Conservation (phyloP, 2,797 vertebrate species). For the Girardinus metallicus region DNA sequence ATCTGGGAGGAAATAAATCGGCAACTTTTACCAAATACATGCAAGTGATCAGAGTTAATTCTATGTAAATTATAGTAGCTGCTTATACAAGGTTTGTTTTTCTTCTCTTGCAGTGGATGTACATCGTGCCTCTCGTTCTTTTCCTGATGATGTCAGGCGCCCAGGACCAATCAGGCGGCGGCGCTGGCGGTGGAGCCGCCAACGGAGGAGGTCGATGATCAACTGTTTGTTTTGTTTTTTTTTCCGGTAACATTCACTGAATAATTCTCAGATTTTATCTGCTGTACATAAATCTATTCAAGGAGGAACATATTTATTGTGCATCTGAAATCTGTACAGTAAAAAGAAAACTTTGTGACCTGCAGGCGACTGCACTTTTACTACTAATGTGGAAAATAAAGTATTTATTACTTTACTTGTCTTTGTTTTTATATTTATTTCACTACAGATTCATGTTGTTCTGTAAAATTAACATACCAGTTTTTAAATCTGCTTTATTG, state of each 20-base stretch:
- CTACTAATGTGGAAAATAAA: slow-evolving; percentile 71
- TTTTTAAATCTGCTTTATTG: background rate
- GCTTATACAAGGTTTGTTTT: background rate
- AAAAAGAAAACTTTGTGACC: slow-evolving; percentile 30
- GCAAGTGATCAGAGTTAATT: slow-evolving; percentile 26
- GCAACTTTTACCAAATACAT: slow-evolving; percentile 14
- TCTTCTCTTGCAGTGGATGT: slow-evolving; percentile 88
- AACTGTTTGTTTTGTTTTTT: background rate
- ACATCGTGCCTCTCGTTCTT: slow-evolving; percentile 93
- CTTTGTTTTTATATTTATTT: background rate
- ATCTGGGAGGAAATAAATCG: slow-evolving; percentile 55
- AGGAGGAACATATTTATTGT: slow-evolving; percentile 19
- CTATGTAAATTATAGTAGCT: background rate
- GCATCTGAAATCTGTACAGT: slow-evolving; percentile 36
- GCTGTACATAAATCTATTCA: slow-evolving; percentile 75
- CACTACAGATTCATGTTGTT: background rate
- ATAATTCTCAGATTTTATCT: slow-evolving; percentile 34
- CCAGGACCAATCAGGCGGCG: slow-evolving; percentile 89
- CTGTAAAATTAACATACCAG: background rate
- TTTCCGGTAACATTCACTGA: slow-evolving; percentile 22
- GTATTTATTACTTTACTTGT: slow-evolving; percentile 73
- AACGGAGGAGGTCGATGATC: slow-evolving; percentile 82
- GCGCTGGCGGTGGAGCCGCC: slow-evolving; percentile 81
- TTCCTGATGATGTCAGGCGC: slow-evolving; percentile 97
- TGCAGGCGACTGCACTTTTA: slow-evolving; percentile 60